A percentile compares a stretch with the other conserved stretches of the same genome.
phyloP scores from a whole-genome alignment of 2,888 invertebrate species.

The Diaperis boleti region DNA sequence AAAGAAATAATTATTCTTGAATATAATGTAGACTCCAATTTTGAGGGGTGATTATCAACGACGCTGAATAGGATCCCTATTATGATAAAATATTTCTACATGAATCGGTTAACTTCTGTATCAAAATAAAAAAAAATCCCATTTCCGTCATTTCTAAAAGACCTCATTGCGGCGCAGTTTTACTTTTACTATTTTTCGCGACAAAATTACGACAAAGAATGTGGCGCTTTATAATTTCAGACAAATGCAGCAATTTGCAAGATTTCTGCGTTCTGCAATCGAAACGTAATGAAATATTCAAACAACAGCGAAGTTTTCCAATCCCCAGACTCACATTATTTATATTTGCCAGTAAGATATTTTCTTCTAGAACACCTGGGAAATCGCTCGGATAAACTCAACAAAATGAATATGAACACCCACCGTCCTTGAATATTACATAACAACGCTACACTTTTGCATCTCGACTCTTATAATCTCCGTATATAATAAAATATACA shows the following conservation, averaged over 20 bases:
- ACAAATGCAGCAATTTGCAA: conserved; percentile 47
- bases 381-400: conserved; percentile 50
- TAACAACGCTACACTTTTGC: conserved; percentile 24
- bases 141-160: no score
- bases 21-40: no score
- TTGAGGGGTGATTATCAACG: no score
- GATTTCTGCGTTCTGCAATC: conserved; percentile 47
- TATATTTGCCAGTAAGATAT: conserved; percentile 50
- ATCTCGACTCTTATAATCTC: conserved; percentile 19
- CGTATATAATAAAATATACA: conserved; percentile 17
- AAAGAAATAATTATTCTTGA: no score
- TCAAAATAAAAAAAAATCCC: no score
- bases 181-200: no score
- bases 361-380: conserved; percentile 52
- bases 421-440: conserved; percentile 39
- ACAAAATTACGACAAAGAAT: no score
- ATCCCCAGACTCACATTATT: conserved; percentile 50
- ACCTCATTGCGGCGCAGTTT: no score
- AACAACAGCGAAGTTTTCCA: conserved; percentile 43
- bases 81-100: no score
- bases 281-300: conserved; percentile 53
- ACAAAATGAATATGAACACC: conserved; percentile 48
- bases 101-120: no score
- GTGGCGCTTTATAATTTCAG: conserved; percentile 35
- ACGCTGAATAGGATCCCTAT: no score